Conservation (phyloP, 2,888 invertebrate genomes). For the Drosophila mayaguana region DNA sequence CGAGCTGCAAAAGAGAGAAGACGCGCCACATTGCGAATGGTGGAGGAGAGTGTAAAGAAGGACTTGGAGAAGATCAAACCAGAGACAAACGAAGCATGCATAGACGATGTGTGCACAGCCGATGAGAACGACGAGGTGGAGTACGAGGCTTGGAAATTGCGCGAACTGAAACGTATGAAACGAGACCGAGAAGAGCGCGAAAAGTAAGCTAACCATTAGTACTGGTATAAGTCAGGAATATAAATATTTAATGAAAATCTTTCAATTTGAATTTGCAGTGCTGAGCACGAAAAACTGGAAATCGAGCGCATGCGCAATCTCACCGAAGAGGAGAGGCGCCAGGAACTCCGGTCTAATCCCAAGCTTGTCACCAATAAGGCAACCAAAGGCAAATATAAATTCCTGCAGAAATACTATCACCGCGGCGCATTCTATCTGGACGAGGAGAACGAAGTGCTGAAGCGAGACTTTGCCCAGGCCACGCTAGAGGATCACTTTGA, state of each 20-base stretch:
- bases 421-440: conserved; percentile 99
- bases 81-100: conserved; percentile 90
- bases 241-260: background rate
- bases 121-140: conserved; percentile 98
- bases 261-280: conserved; percentile 85
- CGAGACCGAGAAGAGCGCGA: conserved; percentile 98
- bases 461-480: conserved; percentile 96
- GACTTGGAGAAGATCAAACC: conserved; percentile 89
- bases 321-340: conserved; percentile 97
- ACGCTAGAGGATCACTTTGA: conserved; percentile 99
- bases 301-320: conserved; percentile 96
- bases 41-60: conserved; percentile 94
- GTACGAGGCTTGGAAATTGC: conserved; percentile 98
- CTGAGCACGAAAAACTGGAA: conserved; percentile 94
- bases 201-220: conserved; percentile 87
- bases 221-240: no score
- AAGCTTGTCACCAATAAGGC: conserved; percentile 97
- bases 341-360: conserved; percentile 95
- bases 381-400: conserved; percentile 99
- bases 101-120: conserved; percentile 95
- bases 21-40: conserved; percentile 94
- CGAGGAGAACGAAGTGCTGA: conserved; percentile 95
- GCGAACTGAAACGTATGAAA: conserved; percentile 98
- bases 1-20: conserved; percentile 95
- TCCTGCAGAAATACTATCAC: conserved; percentile 99